Evolutionary conservation across 2,888 invertebrate genomes (phyloP).

Genomic region (Eupithecia dodoneata): DNA sequence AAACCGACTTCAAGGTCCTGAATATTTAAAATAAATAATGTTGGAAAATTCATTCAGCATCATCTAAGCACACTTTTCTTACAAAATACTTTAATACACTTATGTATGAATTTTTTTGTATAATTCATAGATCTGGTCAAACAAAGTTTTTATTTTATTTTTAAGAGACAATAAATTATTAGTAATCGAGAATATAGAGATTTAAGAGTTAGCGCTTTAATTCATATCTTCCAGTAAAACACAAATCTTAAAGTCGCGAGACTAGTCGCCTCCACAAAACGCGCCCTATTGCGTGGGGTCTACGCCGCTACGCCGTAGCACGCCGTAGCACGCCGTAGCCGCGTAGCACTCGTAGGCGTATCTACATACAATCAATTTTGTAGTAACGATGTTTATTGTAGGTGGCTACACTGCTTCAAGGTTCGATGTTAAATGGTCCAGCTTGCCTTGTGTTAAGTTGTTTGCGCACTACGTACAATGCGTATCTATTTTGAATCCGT

Average conservation of each 20-base stretch:
- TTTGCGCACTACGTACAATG: neutral
- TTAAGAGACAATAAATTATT: too few species aligned
- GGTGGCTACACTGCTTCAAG: slow-evolving; percentile 17
- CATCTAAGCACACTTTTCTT: too few species aligned
- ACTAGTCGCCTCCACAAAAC: slow-evolving; percentile 13
- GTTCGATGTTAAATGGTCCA: slow-evolving; percentile 6
- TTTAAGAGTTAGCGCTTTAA: too few species aligned
- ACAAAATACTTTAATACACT: too few species aligned
- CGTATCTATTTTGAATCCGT: neutral
- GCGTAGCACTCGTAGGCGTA: slow-evolving; percentile 40
- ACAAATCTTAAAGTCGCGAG: neutral
- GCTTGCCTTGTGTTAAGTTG: neutral
- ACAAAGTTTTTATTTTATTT: too few species aligned
- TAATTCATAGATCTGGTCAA: too few species aligned
- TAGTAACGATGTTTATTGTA: slow-evolving; percentile 4
- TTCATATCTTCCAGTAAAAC: neutral
- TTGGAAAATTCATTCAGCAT: too few species aligned
- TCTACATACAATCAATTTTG: slow-evolving; percentile 24
- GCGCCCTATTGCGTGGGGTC: slow-evolving; percentile 25
- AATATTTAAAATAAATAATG: too few species aligned
- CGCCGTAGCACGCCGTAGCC: slow-evolving; percentile 9
- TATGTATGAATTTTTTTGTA: too few species aligned
- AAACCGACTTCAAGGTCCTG: too few species aligned
- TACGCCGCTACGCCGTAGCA: slow-evolving; percentile 49
- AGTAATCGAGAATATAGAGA: too few species aligned